These are phyloP conservation scores for Crambe crambe DNA, from an alignment of 37 sponge, comb jelly and placozoan genomes.

Conservation along the genomic window DNA sequence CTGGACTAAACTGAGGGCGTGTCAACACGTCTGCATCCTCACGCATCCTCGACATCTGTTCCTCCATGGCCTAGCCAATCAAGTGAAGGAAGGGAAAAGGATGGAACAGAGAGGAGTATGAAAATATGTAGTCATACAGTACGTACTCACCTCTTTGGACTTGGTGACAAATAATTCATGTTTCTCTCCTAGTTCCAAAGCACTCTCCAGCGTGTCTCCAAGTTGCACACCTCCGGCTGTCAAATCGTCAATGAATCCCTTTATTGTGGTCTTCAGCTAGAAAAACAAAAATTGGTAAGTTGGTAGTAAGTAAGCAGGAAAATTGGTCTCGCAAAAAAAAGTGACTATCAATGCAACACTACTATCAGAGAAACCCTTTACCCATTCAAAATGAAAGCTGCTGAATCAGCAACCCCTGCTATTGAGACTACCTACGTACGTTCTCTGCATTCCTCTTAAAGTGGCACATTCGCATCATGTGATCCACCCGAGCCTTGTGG, in stretches of 20 bases:
- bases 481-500: constrained; percentile 70
- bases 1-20: constrained; percentile 8
- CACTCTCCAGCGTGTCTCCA: constrained; percentile 40
- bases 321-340: no score
- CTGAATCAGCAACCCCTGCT: no score
- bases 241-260: constrained; percentile 37
- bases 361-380: no score
- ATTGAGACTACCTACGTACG: constrained; percentile 43
- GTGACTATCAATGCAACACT: no score
- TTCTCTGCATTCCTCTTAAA: constrained; percentile 65
- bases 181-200: constrained; percentile 40
- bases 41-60: constrained; percentile 17
- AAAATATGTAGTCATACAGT: not conserved
- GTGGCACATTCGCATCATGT: constrained; percentile 69
- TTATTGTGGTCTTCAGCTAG: constrained; percentile 27
- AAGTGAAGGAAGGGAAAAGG: constrained; percentile 6
- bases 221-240: constrained; percentile 10
- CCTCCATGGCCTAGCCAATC: constrained; percentile 21
- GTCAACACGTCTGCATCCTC: constrained; percentile 9
- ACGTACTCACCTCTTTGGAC: constrained; percentile 50
- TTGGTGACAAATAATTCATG: constrained; percentile 63
- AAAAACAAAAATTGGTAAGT: no score
- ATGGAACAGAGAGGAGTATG: not conserved
- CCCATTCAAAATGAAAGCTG: no score
- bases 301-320: no score